These are phyloP conservation scores for Cataglyphis albicans DNA, from an alignment of 2,888 invertebrate genomes.

Conservation along the genomic window DNA sequence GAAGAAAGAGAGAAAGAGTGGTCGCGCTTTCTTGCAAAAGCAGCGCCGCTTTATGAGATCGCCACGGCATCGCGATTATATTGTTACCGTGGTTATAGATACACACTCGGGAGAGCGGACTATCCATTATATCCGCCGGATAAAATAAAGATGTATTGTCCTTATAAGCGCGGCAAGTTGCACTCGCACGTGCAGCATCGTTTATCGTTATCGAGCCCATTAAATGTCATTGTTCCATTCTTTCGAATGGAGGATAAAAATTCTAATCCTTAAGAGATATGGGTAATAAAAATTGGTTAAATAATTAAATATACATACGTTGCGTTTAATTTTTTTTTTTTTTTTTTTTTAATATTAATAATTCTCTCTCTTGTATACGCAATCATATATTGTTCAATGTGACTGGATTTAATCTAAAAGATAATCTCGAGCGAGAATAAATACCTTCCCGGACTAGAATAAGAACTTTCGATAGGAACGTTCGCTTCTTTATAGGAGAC, in stretches of 20 bases:
- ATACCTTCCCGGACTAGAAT: background rate
- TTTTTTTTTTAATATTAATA: background rate
- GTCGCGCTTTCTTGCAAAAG: constrained; percentile 65
- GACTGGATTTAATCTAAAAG: background rate
- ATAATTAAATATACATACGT: background rate
- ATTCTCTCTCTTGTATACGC: background rate
- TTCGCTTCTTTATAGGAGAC: background rate
- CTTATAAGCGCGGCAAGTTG: constrained; percentile 77
- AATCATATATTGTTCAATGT: background rate
- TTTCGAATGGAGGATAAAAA: background rate
- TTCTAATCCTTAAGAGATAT: background rate
- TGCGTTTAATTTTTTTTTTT: background rate
- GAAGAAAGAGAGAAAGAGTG: constrained; percentile 30
- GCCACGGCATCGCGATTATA: constrained; percentile 78
- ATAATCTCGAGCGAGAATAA: constrained; percentile 2
- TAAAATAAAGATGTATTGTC: constrained; percentile 83
- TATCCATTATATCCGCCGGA: constrained; percentile 72
- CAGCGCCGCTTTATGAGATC: constrained; percentile 64
- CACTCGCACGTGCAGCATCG: constrained; percentile 68
- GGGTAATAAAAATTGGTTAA: background rate
- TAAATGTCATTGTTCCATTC: constrained; percentile 60
- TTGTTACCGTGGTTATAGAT: constrained; percentile 73
- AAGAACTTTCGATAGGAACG: constrained; percentile 15
- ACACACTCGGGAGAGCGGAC: constrained; percentile 46
- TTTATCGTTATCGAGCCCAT: constrained; percentile 76